phyloP scores from a whole-genome alignment of 1,140 invertebrate species.

The Neodiprion pinetum region DNA sequence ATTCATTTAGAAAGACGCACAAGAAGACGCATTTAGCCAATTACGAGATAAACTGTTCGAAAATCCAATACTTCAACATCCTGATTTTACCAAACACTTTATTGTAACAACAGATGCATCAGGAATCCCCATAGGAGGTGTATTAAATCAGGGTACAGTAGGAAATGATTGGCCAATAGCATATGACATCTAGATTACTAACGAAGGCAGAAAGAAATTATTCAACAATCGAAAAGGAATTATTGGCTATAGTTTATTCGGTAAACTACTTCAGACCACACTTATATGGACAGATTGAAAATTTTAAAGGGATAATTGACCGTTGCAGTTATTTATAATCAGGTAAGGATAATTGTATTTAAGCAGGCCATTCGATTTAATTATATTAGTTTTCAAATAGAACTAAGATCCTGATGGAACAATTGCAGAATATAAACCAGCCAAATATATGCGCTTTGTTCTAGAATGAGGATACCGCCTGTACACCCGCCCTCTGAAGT shows the following conservation, averaged over 20 bases:
- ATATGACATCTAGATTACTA: constrained; percentile 38
- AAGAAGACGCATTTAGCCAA: constrained; percentile 28
- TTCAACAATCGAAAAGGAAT: constrained; percentile 45
- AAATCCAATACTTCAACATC: constrained; percentile 7
- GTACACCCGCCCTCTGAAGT: no score
- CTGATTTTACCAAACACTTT: constrained; percentile 10
- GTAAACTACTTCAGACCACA: constrained; percentile 24
- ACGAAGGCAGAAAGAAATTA: constrained; percentile 43
- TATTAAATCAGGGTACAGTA: constrained; percentile 22
- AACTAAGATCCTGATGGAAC: no score
- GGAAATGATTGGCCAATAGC: constrained; percentile 20
- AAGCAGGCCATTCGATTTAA: no score
- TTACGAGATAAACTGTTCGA: constrained; percentile 27
- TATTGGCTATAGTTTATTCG: constrained; percentile 15
- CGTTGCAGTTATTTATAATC: constrained; percentile 31
- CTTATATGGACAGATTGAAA: constrained; percentile 7
- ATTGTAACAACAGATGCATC: constrained; percentile 21
- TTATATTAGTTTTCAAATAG: no score
- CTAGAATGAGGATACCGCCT: no score
- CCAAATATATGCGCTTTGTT: no score
- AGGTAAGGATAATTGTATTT: no score
- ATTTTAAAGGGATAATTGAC: constrained; percentile 21
- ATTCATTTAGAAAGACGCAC: constrained; percentile 29
- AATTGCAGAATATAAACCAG: no score
- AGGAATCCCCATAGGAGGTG: constrained; percentile 23